A percentile compares a stretch with the other conserved stretches of the same genome.
Conservation (phyloP, 2,888 invertebrate genomes). For the Hydraecia micacea region DNA sequence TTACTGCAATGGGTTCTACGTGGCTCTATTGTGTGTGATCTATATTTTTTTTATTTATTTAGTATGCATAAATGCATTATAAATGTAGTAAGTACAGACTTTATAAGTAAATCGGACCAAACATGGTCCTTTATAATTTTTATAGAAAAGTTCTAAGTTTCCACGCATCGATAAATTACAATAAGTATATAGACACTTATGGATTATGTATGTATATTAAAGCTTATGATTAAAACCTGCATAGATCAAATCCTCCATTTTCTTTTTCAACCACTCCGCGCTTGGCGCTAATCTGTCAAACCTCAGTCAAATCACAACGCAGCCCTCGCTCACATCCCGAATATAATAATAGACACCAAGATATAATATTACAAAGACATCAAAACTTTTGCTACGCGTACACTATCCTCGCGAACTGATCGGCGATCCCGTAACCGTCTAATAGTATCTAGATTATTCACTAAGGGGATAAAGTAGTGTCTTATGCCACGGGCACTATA, state of each 20-base stretch:
- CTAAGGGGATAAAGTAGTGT: neutral
- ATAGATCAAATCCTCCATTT: constrained; percentile 12
- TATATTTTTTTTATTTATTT: neutral
- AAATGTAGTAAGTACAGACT: neutral
- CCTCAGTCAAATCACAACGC: constrained; percentile 10
- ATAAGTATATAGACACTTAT: constrained; percentile 2
- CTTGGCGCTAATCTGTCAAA: constrained; percentile 17
- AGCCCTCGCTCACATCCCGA: neutral
- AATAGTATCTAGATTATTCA: neutral
- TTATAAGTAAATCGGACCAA: neutral
- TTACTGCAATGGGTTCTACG: too few relatives aligned
- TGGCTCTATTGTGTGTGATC: neutral
- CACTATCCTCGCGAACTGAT: neutral
- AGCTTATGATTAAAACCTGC: constrained; percentile 43
- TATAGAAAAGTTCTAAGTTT: constrained; percentile 7
- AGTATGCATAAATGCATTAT: constrained; percentile 12
- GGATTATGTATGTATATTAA: constrained; percentile 6
- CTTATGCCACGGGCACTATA: neutral
- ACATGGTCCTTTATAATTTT: constrained; percentile 1
- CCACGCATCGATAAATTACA: constrained; percentile 9
- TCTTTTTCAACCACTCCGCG: constrained; percentile 2
- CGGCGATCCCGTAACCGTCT: neutral
- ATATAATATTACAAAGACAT: constrained; percentile 16
- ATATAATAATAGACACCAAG: constrained; percentile 17
- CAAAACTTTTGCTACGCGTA: constrained; percentile 2